These are phyloP conservation scores for Plusia festucae DNA, from an alignment of 2,888 invertebrate species.

Conservation along the genomic window DNA sequence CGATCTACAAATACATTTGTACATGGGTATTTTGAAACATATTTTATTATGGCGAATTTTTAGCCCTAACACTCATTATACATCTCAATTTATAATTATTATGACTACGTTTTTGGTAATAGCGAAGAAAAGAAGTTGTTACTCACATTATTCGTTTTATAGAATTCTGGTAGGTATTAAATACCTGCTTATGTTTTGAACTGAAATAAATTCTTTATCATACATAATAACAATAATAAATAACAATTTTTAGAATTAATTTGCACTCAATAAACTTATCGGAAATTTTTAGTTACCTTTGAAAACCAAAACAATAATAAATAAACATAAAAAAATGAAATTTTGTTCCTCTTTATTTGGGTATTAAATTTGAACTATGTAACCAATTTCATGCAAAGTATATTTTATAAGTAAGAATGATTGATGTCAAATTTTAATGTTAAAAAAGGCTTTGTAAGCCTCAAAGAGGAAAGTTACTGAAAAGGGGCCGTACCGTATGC, in stretches of 20 bases:
- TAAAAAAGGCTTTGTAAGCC: no score
- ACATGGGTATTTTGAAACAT: conserved; percentile 81
- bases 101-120: conserved; percentile 57
- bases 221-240: conserved; percentile 45
- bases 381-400: no score
- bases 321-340: no score
- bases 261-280: background rate
- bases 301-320: background rate
- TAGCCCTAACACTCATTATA: conserved; percentile 84
- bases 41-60: conserved; percentile 73
- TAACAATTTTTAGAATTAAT: conserved; percentile 37
- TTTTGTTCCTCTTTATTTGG: no score
- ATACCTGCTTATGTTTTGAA: conserved; percentile 63
- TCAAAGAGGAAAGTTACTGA: no score
- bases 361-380: no score
- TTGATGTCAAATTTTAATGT: no score
- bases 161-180: conserved; percentile 66
- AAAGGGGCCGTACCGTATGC: no score
- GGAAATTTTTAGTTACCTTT: background rate
- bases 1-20: conserved; percentile 86
- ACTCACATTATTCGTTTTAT: conserved; percentile 32
- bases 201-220: conserved; percentile 51
- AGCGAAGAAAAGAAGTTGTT: conserved; percentile 40
- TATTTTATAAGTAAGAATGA: no score
- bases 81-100: conserved; percentile 70